Base-by-base conservation (phyloP, 2,797 vertebrate species). In the Danio tinwini region DNA sequence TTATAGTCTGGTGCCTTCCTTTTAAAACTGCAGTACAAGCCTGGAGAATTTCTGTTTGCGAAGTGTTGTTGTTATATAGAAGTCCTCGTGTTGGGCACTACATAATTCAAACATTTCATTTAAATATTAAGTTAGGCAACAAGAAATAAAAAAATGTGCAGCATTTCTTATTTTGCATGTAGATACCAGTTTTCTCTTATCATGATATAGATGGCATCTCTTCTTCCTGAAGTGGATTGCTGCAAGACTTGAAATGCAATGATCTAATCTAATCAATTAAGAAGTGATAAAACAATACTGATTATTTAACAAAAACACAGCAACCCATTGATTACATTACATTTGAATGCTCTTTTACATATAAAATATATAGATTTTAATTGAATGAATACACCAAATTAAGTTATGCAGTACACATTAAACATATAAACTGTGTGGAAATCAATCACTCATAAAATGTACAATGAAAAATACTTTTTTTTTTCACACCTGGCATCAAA, bases 151-250 rank as follows among this genome's bases (percentile, higher is more conserved):
- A 11, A 11, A 69, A 12, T 45, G 7, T 44, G 9, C 45, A 45
- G n/a, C 12, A 5, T 52, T 78, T 59, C 6, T 62, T 0, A 39
- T 68, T 55, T 76, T 39, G 19, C 47, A 71, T 10, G 58, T 6
- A 63, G 29, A 78, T n/a, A 71, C 76, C 67, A 62, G 67, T 49
- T 81, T 74, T 80, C 70, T 78, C 65, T 70, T 40, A 50, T 68
- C 44, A 7, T 56, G 40, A 69, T 53, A 49, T 40, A 56, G 21
- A 56, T 37, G 14, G 7, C 37, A 53, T 67, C 67, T 76, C 56
- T 53, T 74, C 6, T 69, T 77, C 19, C 8, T 69, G 40, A 67
- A n/a, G 44, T 70, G 52, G 5, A 19, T n/a, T 59, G 67, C 82
- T 74, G 12, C 74, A 80, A 73, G 53, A 72, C 39, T 40, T 62